These are phyloP conservation scores for Ceryle rudis DNA, from an alignment of 2,797 vertebrate genomes.

Conservation along the genomic window DNA sequence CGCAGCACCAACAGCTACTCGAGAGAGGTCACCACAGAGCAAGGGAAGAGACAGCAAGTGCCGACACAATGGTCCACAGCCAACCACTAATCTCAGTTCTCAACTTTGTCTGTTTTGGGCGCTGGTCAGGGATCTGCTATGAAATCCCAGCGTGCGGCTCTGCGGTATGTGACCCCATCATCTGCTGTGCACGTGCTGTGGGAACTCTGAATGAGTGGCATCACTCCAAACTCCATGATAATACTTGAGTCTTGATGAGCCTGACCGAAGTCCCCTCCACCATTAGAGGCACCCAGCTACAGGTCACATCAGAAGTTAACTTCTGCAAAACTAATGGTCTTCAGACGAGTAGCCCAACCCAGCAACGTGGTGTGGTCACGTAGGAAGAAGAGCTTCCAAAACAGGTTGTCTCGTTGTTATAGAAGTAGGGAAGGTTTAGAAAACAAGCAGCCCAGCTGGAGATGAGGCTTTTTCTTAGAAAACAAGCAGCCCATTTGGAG, in stretches of 20 bases:
- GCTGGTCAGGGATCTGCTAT: neutral
- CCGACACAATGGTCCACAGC: neutral
- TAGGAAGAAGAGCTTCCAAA: neutral
- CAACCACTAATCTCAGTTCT: neutral
- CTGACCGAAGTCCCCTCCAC: too few species aligned
- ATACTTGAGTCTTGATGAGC: accelerated
- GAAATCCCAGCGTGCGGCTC: neutral
- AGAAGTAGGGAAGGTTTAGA: neutral
- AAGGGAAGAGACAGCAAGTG: neutral
- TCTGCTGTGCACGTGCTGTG: accelerated
- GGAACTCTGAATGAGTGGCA: accelerated
- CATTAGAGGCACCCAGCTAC: neutral
- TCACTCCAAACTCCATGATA: neutral
- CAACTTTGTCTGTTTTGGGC: neutral
- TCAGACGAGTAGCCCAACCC: neutral
- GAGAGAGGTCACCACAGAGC: neutral
- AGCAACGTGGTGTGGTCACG: accelerated
- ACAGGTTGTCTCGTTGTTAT: accelerated
- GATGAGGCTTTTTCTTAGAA: neutral
- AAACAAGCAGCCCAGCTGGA: neutral
- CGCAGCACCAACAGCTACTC: neutral
- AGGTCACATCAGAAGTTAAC: neutral
- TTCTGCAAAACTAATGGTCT: neutral
- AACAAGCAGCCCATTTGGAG: neutral
- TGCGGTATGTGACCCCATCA: accelerated